Conservation (phyloP, 2,113 vertebrate species). For the Redunca redunca region DNA sequence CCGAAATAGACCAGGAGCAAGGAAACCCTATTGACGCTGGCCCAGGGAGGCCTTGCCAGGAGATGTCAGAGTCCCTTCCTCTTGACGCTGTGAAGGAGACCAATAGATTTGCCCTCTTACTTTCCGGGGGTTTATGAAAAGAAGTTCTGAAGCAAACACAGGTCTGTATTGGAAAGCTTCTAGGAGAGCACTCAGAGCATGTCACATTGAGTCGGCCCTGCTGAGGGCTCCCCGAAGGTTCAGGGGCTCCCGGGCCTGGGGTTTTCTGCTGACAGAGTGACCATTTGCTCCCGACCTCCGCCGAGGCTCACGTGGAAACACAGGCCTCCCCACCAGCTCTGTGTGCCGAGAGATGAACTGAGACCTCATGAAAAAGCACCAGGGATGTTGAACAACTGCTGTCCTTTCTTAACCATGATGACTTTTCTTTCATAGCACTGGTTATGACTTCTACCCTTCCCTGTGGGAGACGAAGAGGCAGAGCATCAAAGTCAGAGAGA, state of each 20-base stretch:
- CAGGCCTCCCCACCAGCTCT: not conserved
- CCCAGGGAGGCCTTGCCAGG: not conserved
- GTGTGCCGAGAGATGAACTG: not conserved
- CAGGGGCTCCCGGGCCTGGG: not conserved
- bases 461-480: not conserved
- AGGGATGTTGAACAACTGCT: not conserved
- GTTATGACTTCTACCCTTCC: not conserved
- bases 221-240: fast-evolving
- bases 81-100: not conserved
- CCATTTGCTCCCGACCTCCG: not conserved
- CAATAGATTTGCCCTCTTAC: not conserved
- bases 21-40: not conserved
- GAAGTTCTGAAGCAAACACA: not conserved
- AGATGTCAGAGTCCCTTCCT: not conserved
- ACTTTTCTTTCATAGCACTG: not conserved
- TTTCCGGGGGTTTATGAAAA: not conserved
- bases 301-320: not conserved
- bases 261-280: not conserved
- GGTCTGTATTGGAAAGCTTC: not conserved
- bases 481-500: not conserved
- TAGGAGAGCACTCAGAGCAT: not conserved
- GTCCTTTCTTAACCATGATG: not conserved
- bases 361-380: not conserved
- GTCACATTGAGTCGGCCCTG: fast-evolving
- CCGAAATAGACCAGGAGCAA: not conserved